phyloP scores from a whole-genome alignment of 2,113 vertebrate species.

The Urocynchramus pylzowi region DNA sequence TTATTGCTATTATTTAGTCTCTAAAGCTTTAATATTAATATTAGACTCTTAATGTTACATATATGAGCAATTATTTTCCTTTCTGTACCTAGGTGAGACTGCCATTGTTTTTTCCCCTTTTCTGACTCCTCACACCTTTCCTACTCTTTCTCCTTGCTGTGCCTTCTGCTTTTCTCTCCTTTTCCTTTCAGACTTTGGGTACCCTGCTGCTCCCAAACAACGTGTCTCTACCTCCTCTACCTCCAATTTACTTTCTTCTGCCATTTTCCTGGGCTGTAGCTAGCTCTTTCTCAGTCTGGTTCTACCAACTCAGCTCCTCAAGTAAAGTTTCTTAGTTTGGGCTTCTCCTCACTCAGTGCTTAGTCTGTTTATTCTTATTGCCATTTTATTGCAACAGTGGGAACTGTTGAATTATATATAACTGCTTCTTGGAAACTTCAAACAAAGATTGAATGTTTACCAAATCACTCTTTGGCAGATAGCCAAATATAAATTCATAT shows the following conservation, averaged over 20 bases:
- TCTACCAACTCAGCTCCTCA: background rate
- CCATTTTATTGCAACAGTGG: background rate
- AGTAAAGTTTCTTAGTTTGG: background rate
- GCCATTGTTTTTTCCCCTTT: background rate
- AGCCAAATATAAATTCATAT: background rate
- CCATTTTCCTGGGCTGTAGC: background rate
- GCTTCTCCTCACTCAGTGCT: background rate
- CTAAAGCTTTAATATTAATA: background rate
- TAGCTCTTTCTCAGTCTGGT: background rate
- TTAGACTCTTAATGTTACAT: background rate
- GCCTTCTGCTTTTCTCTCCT: background rate
- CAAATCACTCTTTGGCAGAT: background rate
- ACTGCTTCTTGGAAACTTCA: conserved; percentile 8
- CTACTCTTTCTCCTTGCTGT: background rate
- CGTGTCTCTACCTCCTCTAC: background rate
- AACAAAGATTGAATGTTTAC: conserved; percentile 25
- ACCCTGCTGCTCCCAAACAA: background rate
- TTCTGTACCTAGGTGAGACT: background rate
- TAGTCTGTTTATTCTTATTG: background rate
- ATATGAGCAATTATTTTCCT: background rate
- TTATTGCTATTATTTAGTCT: background rate
- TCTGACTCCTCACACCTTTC: background rate
- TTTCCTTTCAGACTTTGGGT: background rate
- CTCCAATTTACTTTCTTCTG: background rate
- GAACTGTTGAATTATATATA: background rate